Evolutionary conservation across 2,797 vertebrate species (phyloP).

Genomic region (Columba guinea): DNA sequence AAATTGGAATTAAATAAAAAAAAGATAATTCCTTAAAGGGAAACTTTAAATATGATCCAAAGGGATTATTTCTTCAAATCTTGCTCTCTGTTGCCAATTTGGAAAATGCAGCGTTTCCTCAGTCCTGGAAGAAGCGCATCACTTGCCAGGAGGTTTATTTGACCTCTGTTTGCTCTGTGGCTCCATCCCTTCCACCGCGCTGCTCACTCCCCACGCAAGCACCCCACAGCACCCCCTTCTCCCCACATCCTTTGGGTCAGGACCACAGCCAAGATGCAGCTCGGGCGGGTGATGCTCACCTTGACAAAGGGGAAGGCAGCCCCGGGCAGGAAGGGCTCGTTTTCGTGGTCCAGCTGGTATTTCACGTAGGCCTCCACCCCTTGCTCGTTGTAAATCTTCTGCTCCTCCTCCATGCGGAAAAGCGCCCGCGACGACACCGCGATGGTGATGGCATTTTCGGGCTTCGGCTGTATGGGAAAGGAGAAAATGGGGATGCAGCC

Average conservation of each 20-base stretch:
- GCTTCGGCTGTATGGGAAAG: constrained; percentile 82
- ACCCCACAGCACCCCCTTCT: not conserved
- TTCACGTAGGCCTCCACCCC: constrained; percentile 94
- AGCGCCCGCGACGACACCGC: constrained; percentile 93
- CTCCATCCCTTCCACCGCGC: not conserved
- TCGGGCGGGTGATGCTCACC: constrained; percentile 67
- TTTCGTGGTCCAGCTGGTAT: constrained; percentile 94
- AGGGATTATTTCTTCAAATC: not conserved
- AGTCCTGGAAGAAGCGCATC: not conserved
- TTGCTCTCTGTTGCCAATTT: not conserved
- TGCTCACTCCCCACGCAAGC: rapidly evolving
- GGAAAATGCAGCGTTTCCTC: not conserved
- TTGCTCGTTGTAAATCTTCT: constrained; percentile 87
- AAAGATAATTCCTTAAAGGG: not conserved
- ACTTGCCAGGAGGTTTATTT: not conserved
- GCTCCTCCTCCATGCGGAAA: constrained; percentile 94
- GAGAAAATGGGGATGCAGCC: not conserved
- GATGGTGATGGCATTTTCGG: constrained; percentile 92
- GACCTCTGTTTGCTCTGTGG: not conserved
- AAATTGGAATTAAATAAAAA: not conserved
- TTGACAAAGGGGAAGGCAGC: constrained; percentile 95
- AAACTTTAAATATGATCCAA: not conserved
- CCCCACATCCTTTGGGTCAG: rapidly evolving
- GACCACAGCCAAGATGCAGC: rapidly evolving
- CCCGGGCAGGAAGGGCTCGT: constrained; percentile 91